Conservation (phyloP, 2,888 invertebrate species). For the Heliconius cydno region DNA sequence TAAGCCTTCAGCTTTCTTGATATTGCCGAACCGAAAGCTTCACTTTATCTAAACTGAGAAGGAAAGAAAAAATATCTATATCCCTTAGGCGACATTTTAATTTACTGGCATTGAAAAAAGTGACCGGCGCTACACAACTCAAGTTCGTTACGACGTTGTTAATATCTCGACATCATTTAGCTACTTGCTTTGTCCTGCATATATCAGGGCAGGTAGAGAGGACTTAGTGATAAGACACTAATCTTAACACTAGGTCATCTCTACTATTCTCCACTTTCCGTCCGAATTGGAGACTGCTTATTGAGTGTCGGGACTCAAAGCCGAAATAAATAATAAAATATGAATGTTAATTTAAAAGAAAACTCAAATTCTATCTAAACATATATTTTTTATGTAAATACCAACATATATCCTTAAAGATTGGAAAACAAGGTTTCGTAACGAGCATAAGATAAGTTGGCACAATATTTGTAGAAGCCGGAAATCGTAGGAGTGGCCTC, state of each 20-base stretch:
- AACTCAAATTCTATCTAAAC: neutral
- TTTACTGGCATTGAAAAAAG: neutral
- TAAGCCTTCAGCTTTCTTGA: too few relatives aligned
- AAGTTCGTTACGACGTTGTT: neutral
- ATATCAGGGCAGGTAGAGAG: too few relatives aligned
- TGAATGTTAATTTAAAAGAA: neutral
- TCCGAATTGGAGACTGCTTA: too few relatives aligned
- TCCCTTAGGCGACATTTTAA: too few relatives aligned
- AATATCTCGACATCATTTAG: neutral
- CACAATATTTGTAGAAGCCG: constrained; percentile 63
- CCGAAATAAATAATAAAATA: neutral
- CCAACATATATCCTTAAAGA: constrained; percentile 1
- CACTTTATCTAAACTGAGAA: too few relatives aligned
- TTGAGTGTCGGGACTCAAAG: too few relatives aligned
- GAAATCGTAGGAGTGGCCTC: constrained; percentile 60
- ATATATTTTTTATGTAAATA: constrained; percentile 2
- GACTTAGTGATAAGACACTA: too few relatives aligned
- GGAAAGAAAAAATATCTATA: too few relatives aligned
- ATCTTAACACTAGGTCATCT: too few relatives aligned
- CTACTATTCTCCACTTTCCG: too few relatives aligned
- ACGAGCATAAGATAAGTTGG: constrained; percentile 46
- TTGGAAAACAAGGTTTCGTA: constrained; percentile 25
- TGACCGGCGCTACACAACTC: neutral
- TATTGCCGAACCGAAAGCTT: too few relatives aligned
- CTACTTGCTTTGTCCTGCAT: neutral